Conservation (phyloP, 1,140 invertebrate species). For the Drosophila lacteicornis region DNA sequence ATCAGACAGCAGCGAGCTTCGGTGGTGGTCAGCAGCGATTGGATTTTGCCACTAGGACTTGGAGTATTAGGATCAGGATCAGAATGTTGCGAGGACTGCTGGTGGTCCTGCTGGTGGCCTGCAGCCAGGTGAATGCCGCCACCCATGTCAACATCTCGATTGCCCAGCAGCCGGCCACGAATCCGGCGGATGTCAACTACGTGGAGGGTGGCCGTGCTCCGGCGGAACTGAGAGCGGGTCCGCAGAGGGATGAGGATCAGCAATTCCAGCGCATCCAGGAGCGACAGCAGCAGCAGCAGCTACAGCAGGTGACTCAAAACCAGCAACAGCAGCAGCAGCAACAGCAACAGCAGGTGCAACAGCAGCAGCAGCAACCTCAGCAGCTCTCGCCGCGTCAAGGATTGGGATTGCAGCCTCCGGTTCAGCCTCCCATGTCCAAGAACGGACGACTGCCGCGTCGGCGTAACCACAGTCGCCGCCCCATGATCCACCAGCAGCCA, state of each 20-base stretch:
- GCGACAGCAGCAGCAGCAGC: constrained; percentile 45
- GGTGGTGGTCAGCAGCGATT: constrained; percentile 41
- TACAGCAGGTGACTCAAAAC: constrained; percentile 9
- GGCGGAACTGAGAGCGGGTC: constrained; percentile 70
- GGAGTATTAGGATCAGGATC: constrained; percentile 16
- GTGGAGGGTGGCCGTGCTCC: constrained; percentile 68
- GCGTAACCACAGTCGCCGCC: constrained; percentile 54
- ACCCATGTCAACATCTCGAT: constrained; percentile 83
- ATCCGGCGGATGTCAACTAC: constrained; percentile 77
- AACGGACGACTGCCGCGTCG: constrained; percentile 53
- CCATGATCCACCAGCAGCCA: constrained; percentile 58
- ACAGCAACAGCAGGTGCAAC: constrained; percentile 12
- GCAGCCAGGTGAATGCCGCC: constrained; percentile 58
- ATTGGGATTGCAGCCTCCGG: constrained; percentile 54
- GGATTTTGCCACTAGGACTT: constrained; percentile 2
- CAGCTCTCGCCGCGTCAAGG: constrained; percentile 53
- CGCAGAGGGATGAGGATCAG: constrained; percentile 42
- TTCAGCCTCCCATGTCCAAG: constrained; percentile 6
- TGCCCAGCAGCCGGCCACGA: constrained; percentile 72
- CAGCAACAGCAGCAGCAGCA: constrained; percentile 31
- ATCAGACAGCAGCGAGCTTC: constrained; percentile 59
- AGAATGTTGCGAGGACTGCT: constrained; percentile 54
- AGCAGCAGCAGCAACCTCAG: constrained; percentile 25
- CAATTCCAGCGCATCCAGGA: constrained; percentile 64
- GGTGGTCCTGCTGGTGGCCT: constrained; percentile 60